Evolutionary conservation across 2,113 vertebrate species (phyloP).

Genomic region (Poecile atricapillus): DNA sequence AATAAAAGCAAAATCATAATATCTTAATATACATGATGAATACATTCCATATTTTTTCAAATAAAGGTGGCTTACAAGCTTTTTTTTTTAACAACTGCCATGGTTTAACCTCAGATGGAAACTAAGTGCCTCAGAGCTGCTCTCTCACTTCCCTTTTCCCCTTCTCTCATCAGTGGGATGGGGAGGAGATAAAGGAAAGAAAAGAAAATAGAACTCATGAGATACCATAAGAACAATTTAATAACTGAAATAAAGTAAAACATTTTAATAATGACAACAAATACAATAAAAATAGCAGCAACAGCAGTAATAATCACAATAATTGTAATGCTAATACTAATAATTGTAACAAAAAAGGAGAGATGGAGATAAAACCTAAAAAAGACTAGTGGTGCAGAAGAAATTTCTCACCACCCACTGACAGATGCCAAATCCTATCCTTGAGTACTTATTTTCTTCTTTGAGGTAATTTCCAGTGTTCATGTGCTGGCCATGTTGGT

Average conservation of each 20-base stretch:
- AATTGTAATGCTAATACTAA: not conserved
- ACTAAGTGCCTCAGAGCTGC: not conserved
- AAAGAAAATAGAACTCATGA: not conserved
- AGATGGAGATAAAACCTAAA: not conserved
- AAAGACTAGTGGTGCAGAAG: not conserved
- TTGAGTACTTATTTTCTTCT: too few relatives aligned
- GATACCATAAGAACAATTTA: not conserved
- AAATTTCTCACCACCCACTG: not conserved
- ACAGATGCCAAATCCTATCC: not conserved
- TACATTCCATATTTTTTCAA: not conserved
- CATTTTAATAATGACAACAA: not conserved
- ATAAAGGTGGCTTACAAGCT: not conserved
- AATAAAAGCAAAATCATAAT: not conserved
- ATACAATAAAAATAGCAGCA: not conserved
- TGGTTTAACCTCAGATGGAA: not conserved
- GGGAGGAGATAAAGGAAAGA: not conserved
- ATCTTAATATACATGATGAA: not conserved
- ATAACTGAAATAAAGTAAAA: not conserved
- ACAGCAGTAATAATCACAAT: not conserved
- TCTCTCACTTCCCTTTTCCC: not conserved
- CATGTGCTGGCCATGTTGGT: accelerated
- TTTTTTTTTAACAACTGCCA: not conserved
- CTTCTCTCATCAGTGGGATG: not conserved
- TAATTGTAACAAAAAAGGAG: not conserved
- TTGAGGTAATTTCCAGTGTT: not conserved